phyloP scores from a whole-genome alignment of 1,140 invertebrate genomes.

The Drosophila suzukii region DNA sequence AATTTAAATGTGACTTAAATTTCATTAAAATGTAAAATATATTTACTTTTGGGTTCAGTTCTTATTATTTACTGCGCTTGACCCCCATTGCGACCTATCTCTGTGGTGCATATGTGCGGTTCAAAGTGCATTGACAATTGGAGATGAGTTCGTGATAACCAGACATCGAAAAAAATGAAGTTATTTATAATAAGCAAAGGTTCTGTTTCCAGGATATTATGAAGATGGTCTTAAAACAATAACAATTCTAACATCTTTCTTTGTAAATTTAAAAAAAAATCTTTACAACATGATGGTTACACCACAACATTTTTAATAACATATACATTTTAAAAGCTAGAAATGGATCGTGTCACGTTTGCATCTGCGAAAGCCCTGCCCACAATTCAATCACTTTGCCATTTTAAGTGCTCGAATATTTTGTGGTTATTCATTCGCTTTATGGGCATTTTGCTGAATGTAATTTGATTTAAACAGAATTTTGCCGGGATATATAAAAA shows the following conservation, averaged over 20 bases:
- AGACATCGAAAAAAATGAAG: neutral
- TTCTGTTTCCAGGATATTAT: no score
- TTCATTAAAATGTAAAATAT: neutral
- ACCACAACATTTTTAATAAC: neutral
- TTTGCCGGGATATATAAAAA: slow-evolving; percentile 36
- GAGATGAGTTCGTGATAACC: slow-evolving; percentile 17
- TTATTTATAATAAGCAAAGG: neutral
- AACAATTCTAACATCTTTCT: no score
- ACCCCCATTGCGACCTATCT: slow-evolving; percentile 20
- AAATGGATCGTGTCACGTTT: slow-evolving; percentile 9
- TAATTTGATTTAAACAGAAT: slow-evolving; percentile 71
- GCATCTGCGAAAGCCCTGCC: slow-evolving; percentile 5
- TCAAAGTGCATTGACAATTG: slow-evolving; percentile 11
- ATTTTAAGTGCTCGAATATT: slow-evolving; percentile 78
- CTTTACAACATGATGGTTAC: no score
- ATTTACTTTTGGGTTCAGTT: neutral
- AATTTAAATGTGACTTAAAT: neutral
- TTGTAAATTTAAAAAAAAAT: no score
- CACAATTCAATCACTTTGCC: slow-evolving; percentile 78
- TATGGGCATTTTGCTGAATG: slow-evolving; percentile 74
- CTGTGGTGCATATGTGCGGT: slow-evolving; percentile 17
- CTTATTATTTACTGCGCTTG: slow-evolving; percentile 4
- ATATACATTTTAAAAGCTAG: neutral
- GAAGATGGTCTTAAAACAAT: no score
- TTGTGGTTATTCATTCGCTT: slow-evolving; percentile 74